phyloP scores from a whole-genome alignment of 2,888 invertebrate genomes.

The Electrophaes corylata region DNA sequence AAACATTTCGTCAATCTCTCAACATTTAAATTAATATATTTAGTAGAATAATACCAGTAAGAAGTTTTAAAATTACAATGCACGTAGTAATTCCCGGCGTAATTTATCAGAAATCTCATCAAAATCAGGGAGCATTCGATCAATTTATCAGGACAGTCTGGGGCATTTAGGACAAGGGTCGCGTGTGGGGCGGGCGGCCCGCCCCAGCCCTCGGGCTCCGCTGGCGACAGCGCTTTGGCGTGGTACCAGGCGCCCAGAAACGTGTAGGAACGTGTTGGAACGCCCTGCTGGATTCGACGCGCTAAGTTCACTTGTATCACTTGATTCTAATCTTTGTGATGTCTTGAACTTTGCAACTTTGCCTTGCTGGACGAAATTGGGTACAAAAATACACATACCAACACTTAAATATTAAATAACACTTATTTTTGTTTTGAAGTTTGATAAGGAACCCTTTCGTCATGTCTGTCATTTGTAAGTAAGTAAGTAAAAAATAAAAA shows the following conservation, averaged over 20 bases:
- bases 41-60: not conserved
- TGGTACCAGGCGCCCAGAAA: conserved; percentile 40
- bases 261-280: conserved; percentile 18
- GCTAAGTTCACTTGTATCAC: conserved; percentile 14
- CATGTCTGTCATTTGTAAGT: no score
- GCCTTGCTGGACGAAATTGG: not conserved
- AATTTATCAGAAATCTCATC: conserved; percentile 34
- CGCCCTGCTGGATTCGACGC: conserved; percentile 19
- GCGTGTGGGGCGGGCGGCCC: conserved; percentile 48
- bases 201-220: conserved; percentile 54
- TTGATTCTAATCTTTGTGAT: not conserved
- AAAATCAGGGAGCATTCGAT: conserved; percentile 32
- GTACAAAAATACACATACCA: no score
- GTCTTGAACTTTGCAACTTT: not conserved
- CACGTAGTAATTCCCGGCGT: not conserved
- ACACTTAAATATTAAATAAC: no score
- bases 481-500: no score
- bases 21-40: no score
- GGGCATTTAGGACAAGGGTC: conserved; percentile 36
- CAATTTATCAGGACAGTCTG: conserved; percentile 27
- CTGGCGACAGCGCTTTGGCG: conserved; percentile 67
- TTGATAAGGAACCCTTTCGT: no score
- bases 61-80: not conserved
- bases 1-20: no score
- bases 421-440: no score